Conservation (phyloP, 2,888 invertebrate species). For the Noctua janthina region DNA sequence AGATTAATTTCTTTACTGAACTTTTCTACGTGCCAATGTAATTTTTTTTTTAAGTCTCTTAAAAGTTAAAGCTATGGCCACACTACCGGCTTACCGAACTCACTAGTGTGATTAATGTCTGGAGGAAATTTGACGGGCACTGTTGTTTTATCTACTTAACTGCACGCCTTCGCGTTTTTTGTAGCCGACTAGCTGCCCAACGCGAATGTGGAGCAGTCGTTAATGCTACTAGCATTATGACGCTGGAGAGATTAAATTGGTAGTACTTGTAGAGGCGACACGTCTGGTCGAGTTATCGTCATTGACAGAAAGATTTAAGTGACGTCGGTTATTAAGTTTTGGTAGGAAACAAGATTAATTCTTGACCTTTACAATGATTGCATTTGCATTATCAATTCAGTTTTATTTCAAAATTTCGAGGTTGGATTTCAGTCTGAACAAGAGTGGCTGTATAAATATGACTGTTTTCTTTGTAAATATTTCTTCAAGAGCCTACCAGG, state of each 20-base stretch:
- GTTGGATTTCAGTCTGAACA: not conserved
- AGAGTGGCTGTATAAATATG: not conserved
- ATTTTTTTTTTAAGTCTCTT: slow-evolving; percentile 14
- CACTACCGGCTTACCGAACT: slow-evolving; percentile 83
- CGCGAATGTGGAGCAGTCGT: slow-evolving; percentile 87
- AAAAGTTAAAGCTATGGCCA: slow-evolving; percentile 70
- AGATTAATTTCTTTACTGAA: not conserved
- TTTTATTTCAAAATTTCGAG: not conserved
- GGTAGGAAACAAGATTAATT: slow-evolving; percentile 1
- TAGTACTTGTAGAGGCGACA: slow-evolving; percentile 55
- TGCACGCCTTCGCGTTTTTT: slow-evolving; percentile 88
- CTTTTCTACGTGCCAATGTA: not conserved
- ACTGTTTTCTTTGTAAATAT: not conserved
- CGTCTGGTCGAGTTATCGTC: slow-evolving; percentile 14
- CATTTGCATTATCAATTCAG: not conserved
- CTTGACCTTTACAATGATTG: not conserved
- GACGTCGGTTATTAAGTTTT: not conserved
- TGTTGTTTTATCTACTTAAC: slow-evolving; percentile 90
- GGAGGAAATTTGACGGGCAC: slow-evolving; percentile 89
- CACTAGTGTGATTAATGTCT: slow-evolving; percentile 89
- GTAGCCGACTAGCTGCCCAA: slow-evolving; percentile 62
- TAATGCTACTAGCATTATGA: slow-evolving; percentile 84
- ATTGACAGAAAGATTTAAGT: slow-evolving; percentile 6
- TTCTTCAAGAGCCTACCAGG: not conserved
- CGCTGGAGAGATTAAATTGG: slow-evolving; percentile 64